Conservation (phyloP, 2,797 vertebrate genomes). For the Uromys caudimaculatus region DNA sequence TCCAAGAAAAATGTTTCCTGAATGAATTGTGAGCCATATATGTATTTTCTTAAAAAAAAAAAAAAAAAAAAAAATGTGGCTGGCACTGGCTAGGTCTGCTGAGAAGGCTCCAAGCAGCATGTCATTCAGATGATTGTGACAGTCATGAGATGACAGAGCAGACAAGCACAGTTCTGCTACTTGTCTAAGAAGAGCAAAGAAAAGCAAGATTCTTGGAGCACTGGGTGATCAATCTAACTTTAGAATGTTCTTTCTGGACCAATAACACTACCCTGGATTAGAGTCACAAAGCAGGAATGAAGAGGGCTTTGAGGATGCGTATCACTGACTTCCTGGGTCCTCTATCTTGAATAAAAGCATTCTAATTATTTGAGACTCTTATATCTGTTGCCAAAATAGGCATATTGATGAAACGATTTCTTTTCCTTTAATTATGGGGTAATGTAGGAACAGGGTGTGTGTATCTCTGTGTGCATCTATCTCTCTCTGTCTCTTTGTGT, state of each 20-base stretch:
- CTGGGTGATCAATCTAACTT: background rate
- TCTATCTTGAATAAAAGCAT: background rate
- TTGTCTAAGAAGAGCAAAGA: background rate
- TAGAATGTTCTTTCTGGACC: accelerated
- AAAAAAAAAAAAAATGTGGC: background rate
- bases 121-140: background rate
- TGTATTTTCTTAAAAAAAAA: background rate
- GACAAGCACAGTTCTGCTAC: too few relatives aligned
- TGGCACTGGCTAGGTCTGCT: background rate
- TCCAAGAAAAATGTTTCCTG: background rate
- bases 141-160: background rate
- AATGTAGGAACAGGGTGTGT: background rate
- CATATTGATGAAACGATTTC: background rate
- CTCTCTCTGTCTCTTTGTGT: too few relatives aligned
- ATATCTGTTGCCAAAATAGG: background rate
- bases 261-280: accelerated
- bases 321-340: background rate
- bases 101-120: background rate
- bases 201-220: background rate
- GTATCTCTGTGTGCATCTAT: background rate
- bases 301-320: background rate
- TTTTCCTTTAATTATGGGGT: background rate
- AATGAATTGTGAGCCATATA: background rate
- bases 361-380: background rate
- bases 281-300: background rate